These are phyloP conservation scores for Leguminivora glycinivorella DNA, from an alignment of 1,140 invertebrate genomes.

Conservation along the genomic window DNA sequence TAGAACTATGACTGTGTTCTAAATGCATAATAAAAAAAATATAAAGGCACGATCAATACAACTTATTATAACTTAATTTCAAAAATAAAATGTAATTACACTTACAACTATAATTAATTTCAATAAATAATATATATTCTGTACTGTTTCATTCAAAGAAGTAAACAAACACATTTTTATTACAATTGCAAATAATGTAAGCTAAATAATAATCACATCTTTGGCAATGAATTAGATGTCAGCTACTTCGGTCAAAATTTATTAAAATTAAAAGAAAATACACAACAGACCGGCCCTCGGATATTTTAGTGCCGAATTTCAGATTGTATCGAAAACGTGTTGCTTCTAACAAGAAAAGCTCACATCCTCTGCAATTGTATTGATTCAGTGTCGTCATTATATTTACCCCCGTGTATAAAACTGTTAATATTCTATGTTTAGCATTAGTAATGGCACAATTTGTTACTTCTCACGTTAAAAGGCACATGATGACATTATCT, in stretches of 20 bases:
- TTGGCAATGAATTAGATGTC: not conserved
- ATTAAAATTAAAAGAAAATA: not conserved
- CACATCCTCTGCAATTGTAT: not conserved
- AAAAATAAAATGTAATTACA: constrained; percentile 20
- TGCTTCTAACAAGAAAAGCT: not conserved
- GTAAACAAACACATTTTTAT: constrained; percentile 3
- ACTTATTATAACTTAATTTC: constrained; percentile 15
- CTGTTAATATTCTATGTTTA: constrained; percentile 28
- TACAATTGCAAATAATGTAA: not conserved
- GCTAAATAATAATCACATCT: not conserved
- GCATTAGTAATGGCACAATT: constrained; percentile 70
- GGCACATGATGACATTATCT: constrained; percentile 16
- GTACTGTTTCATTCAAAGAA: constrained; percentile 13
- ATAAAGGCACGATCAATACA: constrained; percentile 16
- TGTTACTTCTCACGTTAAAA: constrained; percentile 49
- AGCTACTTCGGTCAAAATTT: not conserved
- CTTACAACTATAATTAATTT: constrained; percentile 21
- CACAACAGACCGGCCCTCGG: too few species aligned
- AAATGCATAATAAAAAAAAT: constrained; percentile 23
- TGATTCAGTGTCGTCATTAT: not conserved
- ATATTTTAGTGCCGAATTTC: too few species aligned
- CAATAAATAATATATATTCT: constrained; percentile 28
- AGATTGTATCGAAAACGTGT: too few species aligned
- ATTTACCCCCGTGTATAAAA: constrained; percentile 11
- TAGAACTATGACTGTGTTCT: not conserved